These are phyloP conservation scores for Lateolabrax maculatus DNA, from an alignment of 2,797 vertebrate genomes.

Conservation along the genomic window DNA sequence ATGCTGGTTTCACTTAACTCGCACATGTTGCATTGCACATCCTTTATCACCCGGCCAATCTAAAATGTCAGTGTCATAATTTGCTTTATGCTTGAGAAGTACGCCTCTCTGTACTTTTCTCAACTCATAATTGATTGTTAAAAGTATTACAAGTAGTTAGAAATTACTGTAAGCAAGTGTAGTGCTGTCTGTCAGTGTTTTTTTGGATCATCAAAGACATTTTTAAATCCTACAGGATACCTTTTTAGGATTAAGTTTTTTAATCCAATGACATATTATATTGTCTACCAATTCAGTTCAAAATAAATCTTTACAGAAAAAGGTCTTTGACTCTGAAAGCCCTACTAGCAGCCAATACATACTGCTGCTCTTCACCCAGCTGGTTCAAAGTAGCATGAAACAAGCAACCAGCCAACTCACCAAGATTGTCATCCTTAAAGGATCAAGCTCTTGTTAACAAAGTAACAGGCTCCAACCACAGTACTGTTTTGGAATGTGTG, in stretches of 20 bases:
- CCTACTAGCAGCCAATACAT: background rate
- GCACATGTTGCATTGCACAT: background rate
- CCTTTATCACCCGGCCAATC: background rate
- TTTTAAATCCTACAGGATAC: background rate
- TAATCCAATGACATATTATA: background rate
- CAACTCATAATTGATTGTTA: background rate
- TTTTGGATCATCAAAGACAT: background rate
- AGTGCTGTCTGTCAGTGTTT: background rate
- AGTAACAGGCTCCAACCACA: background rate
- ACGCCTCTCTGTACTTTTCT: background rate
- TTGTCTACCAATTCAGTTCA: background rate
- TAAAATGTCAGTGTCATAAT: background rate
- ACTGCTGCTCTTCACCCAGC: background rate
- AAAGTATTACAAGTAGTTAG: background rate
- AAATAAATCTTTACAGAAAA: background rate
- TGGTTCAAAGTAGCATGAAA: background rate
- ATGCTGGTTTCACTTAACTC: background rate
- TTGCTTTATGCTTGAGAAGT: background rate
- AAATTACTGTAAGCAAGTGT: background rate
- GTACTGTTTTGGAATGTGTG: background rate
- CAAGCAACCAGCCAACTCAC: background rate
- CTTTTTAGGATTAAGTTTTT: background rate
- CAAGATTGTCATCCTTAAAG: background rate
- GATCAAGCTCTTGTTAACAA: background rate
- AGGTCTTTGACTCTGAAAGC: background rate